Conservation (phyloP, 1,140 invertebrate species). For the Heliconius congener region DNA sequence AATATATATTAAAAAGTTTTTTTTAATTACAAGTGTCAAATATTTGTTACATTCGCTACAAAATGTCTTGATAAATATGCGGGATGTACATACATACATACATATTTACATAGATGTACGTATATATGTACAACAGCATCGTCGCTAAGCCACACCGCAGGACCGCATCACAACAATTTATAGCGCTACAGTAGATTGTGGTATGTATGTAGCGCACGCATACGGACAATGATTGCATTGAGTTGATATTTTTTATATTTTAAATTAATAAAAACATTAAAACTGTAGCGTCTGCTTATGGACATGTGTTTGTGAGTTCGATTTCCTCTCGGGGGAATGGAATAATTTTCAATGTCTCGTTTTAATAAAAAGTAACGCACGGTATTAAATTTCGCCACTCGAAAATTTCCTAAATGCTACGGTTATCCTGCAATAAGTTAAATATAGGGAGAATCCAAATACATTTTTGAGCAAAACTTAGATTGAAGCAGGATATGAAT, state of each 20-base stretch:
- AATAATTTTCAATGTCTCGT: no score
- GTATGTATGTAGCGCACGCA: conserved; percentile 46
- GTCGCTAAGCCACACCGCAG: conserved; percentile 43
- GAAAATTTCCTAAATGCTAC: no score
- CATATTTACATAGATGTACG: not conserved
- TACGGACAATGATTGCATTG: conserved; percentile 24
- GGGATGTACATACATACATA: not conserved
- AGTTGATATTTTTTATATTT: not conserved
- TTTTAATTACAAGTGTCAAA: not conserved
- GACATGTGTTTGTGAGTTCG: no score
- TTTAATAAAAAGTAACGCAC: no score
- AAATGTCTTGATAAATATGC: not conserved
- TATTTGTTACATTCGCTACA: not conserved
- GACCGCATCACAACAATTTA: conserved; percentile 49
- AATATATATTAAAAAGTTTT: no score
- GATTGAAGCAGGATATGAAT: no score
- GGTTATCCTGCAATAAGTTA: no score
- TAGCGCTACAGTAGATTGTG: conserved; percentile 42
- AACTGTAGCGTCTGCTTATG: no score
- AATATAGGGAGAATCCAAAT: no score
- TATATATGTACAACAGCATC: conserved; percentile 23
- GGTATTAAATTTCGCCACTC: no score
- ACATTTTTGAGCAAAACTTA: no score
- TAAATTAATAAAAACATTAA: not conserved
- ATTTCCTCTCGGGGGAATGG: no score